Conservation (phyloP, 2,113 vertebrate species). For the Felis chaus region DNA sequence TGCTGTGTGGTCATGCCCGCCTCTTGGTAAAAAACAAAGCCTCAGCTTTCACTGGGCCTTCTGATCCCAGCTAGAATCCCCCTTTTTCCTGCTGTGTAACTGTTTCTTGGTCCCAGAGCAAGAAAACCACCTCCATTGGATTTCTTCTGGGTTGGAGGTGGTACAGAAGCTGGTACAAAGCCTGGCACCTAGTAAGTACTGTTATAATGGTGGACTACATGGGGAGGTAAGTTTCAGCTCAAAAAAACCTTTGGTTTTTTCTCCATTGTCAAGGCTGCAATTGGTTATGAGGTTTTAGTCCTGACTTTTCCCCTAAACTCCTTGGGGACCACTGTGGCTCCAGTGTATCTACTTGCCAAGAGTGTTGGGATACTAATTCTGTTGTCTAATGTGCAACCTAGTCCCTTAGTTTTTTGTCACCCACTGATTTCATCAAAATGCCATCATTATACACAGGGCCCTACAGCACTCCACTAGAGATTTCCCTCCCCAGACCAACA, state of each 20-base stretch:
- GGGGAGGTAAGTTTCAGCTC: background rate
- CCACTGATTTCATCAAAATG: conserved; percentile 24
- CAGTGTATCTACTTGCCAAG: conserved; percentile 27
- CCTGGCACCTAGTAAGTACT: background rate
- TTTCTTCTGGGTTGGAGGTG: background rate
- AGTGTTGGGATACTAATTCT: conserved; percentile 38
- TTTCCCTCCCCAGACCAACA: background rate
- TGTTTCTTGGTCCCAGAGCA: conserved; percentile 10
- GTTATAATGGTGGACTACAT: background rate
- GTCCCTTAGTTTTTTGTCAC: background rate
- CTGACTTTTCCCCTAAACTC: background rate
- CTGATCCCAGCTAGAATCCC: background rate
- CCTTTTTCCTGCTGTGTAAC: conserved; percentile 12
- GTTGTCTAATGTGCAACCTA: background rate
- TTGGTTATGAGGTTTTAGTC: background rate
- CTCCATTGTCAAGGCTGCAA: background rate
- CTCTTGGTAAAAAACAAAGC: conserved; percentile 9
- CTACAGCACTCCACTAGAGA: background rate
- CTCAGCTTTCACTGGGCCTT: background rate
- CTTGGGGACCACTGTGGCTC: background rate
- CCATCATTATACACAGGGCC: background rate
- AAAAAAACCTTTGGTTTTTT: background rate
- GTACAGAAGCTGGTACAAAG: background rate
- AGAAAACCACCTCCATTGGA: background rate
- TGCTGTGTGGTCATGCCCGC: background rate